These are phyloP conservation scores for Tiliacea citrago DNA, from an alignment of 2,888 invertebrate genomes.

Conservation along the genomic window DNA sequence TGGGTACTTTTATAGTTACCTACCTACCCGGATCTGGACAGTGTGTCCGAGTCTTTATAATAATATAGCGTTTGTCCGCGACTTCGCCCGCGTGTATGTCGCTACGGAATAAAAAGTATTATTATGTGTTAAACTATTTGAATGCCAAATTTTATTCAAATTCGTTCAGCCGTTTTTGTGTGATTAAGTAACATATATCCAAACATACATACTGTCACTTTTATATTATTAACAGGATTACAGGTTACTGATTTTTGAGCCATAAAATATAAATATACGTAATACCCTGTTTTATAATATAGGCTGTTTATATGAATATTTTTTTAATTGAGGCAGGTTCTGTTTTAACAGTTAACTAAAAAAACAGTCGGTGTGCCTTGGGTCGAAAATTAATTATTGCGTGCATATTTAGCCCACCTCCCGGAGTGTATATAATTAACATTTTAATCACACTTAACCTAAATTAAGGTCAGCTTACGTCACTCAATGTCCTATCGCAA, in stretches of 20 bases:
- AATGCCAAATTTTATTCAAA: background rate
- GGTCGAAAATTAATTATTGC: slow-evolving; percentile 28
- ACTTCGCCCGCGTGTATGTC: background rate
- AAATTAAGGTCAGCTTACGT: slow-evolving; percentile 21
- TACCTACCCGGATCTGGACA: background rate
- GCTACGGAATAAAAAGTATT: background rate
- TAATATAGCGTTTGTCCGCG: background rate
- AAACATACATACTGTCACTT: too few relatives aligned
- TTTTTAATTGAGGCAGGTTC: background rate
- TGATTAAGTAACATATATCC: too few relatives aligned
- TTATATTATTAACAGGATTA: too few relatives aligned
- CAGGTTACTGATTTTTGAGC: background rate
- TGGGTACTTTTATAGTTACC: background rate
- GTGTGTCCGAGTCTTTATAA: background rate
- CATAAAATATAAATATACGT: background rate
- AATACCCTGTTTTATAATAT: background rate
- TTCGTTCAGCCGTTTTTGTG: background rate
- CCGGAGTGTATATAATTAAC: slow-evolving; percentile 26
- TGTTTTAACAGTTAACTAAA: background rate
- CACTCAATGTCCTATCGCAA: background rate
- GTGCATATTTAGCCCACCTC: slow-evolving; percentile 13
- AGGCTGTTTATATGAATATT: background rate
- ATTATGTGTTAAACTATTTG: too few relatives aligned
- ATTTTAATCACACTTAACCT: slow-evolving; percentile 50
- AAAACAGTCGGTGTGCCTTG: background rate